These are phyloP conservation scores for Luperina nickerlii DNA, from an alignment of 2,888 invertebrate genomes.

Conservation along the genomic window DNA sequence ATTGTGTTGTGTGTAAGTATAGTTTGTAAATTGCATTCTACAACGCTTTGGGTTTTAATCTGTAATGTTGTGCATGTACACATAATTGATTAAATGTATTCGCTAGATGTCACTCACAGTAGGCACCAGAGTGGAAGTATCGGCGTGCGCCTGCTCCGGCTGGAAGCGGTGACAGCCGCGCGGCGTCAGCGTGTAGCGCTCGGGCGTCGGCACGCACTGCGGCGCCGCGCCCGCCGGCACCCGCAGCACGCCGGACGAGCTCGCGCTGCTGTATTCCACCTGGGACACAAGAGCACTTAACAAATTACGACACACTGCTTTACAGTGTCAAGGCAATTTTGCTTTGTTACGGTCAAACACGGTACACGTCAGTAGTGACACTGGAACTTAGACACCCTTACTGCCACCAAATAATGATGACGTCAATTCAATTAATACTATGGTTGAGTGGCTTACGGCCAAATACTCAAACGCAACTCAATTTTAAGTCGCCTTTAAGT, in stretches of 20 bases:
- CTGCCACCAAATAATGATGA: neutral
- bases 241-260: conserved; percentile 74
- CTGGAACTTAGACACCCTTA: neutral
- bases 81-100: no score
- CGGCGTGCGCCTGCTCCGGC: conserved; percentile 72
- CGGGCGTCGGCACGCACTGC: conserved; percentile 94
- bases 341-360: neutral
- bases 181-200: conserved; percentile 92
- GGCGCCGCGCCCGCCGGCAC: conserved; percentile 91
- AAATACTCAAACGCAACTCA: no score
- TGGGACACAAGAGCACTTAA: conserved; percentile 57
- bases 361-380: neutral
- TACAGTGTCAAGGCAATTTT: neutral
- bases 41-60: no score
- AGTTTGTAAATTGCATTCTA: no score
- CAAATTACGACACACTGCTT: neutral
- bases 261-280: conserved; percentile 83
- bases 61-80: no score
- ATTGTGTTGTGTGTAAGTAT: no score
- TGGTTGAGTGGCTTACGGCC: neutral
- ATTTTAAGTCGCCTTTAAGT: no score
- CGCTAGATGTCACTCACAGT: conserved; percentile 63
- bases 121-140: conserved; percentile 61
- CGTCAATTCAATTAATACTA: neutral
- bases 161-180: conserved; percentile 95